Conservation (phyloP, 92 coral and sea anemone genomes). For the Epizoanthus ramosus region DNA sequence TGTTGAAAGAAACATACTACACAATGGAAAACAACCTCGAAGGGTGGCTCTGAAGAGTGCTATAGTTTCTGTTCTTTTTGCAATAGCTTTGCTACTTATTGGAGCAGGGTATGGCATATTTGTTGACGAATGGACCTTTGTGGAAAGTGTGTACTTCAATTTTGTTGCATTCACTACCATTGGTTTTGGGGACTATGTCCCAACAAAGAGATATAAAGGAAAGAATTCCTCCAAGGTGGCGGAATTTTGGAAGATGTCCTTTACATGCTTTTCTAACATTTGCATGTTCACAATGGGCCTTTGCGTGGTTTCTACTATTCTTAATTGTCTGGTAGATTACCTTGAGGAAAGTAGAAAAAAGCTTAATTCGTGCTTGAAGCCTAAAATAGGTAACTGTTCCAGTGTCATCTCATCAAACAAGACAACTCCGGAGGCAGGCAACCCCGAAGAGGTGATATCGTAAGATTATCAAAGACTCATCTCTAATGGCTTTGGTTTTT, state of each 20-base stretch:
- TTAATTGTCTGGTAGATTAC: slow-evolving; percentile 3
- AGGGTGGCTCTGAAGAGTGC: slow-evolving; percentile 4
- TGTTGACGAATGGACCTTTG: slow-evolving; percentile 11
- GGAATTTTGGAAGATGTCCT: background rate
- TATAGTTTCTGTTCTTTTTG: background rate
- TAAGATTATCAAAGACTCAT: too few species aligned
- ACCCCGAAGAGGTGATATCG: too few species aligned
- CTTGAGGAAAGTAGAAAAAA: background rate
- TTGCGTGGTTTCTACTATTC: slow-evolving; percentile 9
- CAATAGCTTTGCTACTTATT: background rate
- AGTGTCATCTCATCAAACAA: background rate
- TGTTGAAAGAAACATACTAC: background rate
- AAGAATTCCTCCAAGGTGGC: background rate
- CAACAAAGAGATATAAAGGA: background rate
- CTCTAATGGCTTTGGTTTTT: too few species aligned
- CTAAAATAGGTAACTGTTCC: background rate
- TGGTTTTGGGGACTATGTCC: slow-evolving; percentile 26
- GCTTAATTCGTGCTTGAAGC: background rate
- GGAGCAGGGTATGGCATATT: slow-evolving; percentile 15
- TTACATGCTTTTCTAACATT: background rate
- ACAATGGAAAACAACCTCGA: background rate
- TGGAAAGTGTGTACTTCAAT: slow-evolving; percentile 8
- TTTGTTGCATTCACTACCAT: slow-evolving; percentile 18
- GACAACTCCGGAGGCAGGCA: background rate
- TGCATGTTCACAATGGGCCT: background rate